Conservation (phyloP, 2,888 invertebrate genomes). For the Shargacucullia verbasci region DNA sequence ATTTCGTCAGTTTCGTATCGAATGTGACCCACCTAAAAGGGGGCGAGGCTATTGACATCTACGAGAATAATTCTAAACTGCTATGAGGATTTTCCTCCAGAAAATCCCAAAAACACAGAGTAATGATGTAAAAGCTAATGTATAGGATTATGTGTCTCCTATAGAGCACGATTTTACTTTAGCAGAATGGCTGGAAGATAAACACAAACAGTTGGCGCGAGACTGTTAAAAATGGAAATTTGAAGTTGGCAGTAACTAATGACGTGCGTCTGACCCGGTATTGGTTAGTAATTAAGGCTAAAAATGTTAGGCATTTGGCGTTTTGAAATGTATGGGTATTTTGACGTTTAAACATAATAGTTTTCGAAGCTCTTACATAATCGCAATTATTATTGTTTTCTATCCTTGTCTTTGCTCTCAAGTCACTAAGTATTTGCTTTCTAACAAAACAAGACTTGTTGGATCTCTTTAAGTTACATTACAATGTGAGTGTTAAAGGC, state of each 20-base stretch:
- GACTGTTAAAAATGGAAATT: constrained; percentile 21
- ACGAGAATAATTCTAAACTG: no score
- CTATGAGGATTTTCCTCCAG: no score
- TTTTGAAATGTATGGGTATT: constrained; percentile 7
- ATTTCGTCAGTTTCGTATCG: no score
- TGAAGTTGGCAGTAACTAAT: constrained; percentile 38
- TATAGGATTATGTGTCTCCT: no score
- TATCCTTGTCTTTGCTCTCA: constrained; percentile 15
- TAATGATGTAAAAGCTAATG: no score
- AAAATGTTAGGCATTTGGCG: constrained; percentile 8
- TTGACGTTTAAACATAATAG: constrained; percentile 18
- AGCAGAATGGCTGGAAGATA: constrained; percentile 4
- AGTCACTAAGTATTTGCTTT: constrained; percentile 24
- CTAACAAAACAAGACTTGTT: constrained; percentile 39
- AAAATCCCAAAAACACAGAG: no score
- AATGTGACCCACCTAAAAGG: no score
- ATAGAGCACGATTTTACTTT: no score
- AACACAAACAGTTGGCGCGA: constrained; percentile 1
- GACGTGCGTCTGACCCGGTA: constrained; percentile 19
- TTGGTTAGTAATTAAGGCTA: constrained; percentile 18
- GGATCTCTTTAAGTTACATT: constrained; percentile 45
- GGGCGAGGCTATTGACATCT: no score
- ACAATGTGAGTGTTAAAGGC: constrained; percentile 50
- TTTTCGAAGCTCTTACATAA: constrained; percentile 22
- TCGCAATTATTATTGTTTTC: constrained; percentile 32